Evolutionary conservation across 2,113 vertebrate species (phyloP).

Genomic region (Elanoides forficatus): DNA sequence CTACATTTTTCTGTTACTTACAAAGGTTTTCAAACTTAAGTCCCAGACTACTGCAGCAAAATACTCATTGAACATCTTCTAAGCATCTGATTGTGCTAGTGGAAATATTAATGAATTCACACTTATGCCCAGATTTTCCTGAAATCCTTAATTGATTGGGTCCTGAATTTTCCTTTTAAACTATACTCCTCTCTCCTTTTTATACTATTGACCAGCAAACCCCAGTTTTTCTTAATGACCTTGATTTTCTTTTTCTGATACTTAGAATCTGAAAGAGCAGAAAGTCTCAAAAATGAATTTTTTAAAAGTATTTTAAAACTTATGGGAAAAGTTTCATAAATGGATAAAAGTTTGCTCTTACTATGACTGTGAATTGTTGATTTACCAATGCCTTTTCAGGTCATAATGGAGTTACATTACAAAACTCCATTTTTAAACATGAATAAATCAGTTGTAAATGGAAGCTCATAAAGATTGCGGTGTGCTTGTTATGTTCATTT

Average conservation of each 20-base stretch:
- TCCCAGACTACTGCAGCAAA: neutral
- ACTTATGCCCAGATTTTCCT: neutral
- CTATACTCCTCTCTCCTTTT: neutral
- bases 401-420: neutral
- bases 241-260: neutral
- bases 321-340: neutral
- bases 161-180: neutral
- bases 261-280: neutral
- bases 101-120: neutral
- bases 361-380: neutral
- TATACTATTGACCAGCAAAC: neutral
- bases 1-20: neutral
- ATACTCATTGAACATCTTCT: neutral
- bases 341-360: neutral
- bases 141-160: neutral
- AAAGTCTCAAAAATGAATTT: neutral
- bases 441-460: slow-evolving; percentile 33
- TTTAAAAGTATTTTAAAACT: neutral
- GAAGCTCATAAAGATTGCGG: slow-evolving; percentile 14
- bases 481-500: neutral
- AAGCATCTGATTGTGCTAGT: neutral
- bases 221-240: neutral
- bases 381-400: neutral
- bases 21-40: neutral
- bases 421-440: neutral